Percentiles rank a stretch among this genome's conserved stretches.
These are phyloP conservation scores for Tragelaphus scriptus DNA, from an alignment of 2,113 vertebrate species.

Conservation along the genomic window DNA sequence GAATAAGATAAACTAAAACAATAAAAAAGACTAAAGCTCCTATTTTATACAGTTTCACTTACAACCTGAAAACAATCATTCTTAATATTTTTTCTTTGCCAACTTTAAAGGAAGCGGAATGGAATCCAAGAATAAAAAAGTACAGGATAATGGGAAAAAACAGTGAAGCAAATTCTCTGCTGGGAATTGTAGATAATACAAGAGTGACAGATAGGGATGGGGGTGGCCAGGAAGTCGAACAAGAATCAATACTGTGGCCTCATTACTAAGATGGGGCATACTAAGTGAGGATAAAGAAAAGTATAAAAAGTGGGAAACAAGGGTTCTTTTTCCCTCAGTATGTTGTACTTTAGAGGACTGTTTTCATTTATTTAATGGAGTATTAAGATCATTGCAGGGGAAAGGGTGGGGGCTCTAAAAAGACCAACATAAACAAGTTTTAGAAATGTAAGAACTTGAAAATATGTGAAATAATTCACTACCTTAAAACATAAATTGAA, in stretches of 20 bases:
- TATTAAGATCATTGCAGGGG: background rate
- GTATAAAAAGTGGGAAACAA: background rate
- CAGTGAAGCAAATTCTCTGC: background rate
- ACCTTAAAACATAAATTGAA: background rate
- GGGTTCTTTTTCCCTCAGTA: background rate
- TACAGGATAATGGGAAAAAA: background rate
- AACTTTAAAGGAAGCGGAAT: conserved; percentile 34
- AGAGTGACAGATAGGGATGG: background rate
- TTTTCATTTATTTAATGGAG: background rate
- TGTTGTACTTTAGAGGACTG: background rate
- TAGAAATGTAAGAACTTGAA: background rate
- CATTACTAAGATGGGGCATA: background rate
- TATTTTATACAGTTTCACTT: background rate
- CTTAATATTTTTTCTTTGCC: conserved; percentile 38
- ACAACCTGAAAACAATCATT: conserved; percentile 11
- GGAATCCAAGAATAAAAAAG: background rate
- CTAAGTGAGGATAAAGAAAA: background rate
- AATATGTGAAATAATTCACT: background rate
- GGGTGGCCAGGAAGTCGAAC: background rate
- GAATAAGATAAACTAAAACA: conserved; percentile 38
- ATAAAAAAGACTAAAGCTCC: conserved; percentile 15
- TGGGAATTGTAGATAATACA: conserved; percentile 11
- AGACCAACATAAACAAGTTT: background rate
- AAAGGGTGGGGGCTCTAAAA: background rate
- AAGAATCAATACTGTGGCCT: background rate